Conservation (phyloP, 2,113 vertebrate genomes). For the Beaufortia kweichowensis region DNA sequence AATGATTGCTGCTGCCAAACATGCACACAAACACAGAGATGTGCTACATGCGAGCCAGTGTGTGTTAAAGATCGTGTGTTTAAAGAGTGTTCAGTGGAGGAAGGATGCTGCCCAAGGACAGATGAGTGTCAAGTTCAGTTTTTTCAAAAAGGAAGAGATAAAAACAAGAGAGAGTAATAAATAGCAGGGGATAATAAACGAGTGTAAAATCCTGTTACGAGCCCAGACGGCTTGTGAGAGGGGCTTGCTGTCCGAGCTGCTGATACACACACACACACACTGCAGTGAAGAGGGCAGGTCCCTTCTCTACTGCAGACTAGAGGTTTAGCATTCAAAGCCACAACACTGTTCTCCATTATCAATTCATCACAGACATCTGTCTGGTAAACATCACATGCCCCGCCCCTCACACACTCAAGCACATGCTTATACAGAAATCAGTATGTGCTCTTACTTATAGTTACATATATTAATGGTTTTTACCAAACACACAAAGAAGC, state of each 20-base stretch:
- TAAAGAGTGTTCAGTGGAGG: neutral
- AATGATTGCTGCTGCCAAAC: constrained; percentile 2
- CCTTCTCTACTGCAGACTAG: constrained; percentile 54
- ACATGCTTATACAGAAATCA: constrained; percentile 17
- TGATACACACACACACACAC: constrained; percentile 43
- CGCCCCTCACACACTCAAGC: constrained; percentile 1
- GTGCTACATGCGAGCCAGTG: neutral
- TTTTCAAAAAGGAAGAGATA: constrained; percentile 19
- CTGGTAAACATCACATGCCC: constrained; percentile 58
- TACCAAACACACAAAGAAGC: neutral
- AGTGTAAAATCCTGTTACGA: constrained; percentile 41
- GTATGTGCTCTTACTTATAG: neutral
- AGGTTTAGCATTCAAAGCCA: constrained; percentile 58
- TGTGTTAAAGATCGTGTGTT: neutral
- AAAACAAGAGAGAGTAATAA: constrained; percentile 33
- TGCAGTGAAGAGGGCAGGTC: constrained; percentile 55
- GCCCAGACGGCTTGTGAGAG: constrained; percentile 24
- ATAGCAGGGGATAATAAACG: constrained; percentile 32
- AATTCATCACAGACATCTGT: constrained; percentile 64
- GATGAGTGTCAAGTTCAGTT: constrained; percentile 3
- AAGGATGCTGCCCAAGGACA: constrained; percentile 46
- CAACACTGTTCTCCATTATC: constrained; percentile 54
- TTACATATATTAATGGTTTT: too few relatives aligned
- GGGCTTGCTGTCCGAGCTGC: constrained; percentile 13
- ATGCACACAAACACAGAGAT: constrained; percentile 22